A percentile compares a stretch with the other conserved stretches of the same genome.
These are phyloP conservation scores for Mamestra configurata DNA, from an alignment of 1,140 invertebrate genomes.

Conservation along the genomic window DNA sequence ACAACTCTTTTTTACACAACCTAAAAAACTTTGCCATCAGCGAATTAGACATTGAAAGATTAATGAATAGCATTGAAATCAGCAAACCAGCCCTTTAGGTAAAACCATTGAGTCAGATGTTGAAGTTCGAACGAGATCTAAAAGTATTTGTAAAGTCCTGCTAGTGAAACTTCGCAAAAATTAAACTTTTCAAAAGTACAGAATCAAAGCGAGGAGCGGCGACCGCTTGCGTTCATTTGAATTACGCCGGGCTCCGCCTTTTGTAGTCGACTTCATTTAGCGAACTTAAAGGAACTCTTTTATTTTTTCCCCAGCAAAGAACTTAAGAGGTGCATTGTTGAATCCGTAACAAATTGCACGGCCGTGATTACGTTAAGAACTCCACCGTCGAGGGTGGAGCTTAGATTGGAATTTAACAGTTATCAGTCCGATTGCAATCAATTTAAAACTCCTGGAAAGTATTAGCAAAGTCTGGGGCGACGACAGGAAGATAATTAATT, in stretches of 20 bases:
- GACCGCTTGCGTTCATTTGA: constrained; percentile 78
- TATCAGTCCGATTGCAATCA: constrained; percentile 55
- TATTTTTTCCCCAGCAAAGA: constrained; percentile 78
- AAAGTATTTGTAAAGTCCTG: constrained; percentile 77
- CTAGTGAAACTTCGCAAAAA: constrained; percentile 80
- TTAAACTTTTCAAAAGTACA: constrained; percentile 80
- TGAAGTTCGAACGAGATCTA: constrained; percentile 65
- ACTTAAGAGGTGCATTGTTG: constrained; percentile 86
- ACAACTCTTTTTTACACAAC: not conserved
- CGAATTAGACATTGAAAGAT: constrained; percentile 32
- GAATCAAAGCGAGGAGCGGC: constrained; percentile 79
- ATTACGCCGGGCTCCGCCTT: constrained; percentile 82
- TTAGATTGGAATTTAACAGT: constrained; percentile 50
- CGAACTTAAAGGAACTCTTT: constrained; percentile 84
- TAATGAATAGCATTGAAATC: constrained; percentile 27
- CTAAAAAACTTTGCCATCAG: constrained; percentile 36
- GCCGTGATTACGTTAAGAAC: constrained; percentile 66
- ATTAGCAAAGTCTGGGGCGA: constrained; percentile 9
- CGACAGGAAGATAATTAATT: constrained; percentile 32
- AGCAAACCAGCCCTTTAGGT: constrained; percentile 35
- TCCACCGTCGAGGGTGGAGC: constrained; percentile 28
- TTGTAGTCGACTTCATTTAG: constrained; percentile 87
- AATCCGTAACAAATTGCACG: constrained; percentile 85
- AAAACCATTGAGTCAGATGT: constrained; percentile 69
- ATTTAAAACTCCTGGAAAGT: constrained; percentile 62